Evolutionary conservation across 2,797 vertebrate species (phyloP), one percentile per base, ranked within the genome.

Genomic region (Poeciliopsis paucimaculata): DNA sequence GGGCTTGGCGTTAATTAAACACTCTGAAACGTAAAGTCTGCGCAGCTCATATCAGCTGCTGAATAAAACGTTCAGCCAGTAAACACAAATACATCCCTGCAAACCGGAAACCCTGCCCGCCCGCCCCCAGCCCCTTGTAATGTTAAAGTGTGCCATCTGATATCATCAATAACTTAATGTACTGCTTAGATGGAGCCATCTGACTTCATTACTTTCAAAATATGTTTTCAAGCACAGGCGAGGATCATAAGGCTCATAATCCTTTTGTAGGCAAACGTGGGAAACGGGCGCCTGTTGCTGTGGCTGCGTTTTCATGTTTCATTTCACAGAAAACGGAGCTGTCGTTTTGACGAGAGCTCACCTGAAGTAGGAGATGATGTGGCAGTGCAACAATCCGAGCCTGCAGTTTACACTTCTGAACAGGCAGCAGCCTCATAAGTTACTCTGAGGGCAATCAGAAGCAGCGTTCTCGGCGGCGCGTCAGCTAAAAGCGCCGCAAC

Each of bases 171-270:
- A 88, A 79, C 79, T 84, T 85, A 86, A 87, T 84, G 79, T 84
- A 81, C 70, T 75, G 73, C 76, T 76, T 39, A 80, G 86, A 87
- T 80, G 73, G 77, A 31, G 60, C 82, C 79, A 84, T 88, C 86
- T 78, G 87, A 89, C 86, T 91, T 88, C 85, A 87, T 91, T 89
- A 85, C 84, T 80, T 91, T 90, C 81, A 88, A 87, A 91, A 82
- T 76, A 57, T 73, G 75, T 90, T 84, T 88, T 87, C 78, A 84
- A 90, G 79, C 73, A 53, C 79, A 90, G 76, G 79, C 86, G 86
- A 82, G 79, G 83, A 86, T 78, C 49, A 72, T 28, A 45, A 8
- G 77, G 41, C 80, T 85, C 74, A 88, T 84, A 90, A 86, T 77
- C 76, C 62, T 39, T 80, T 75, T 77, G 51, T 31, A 77, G 82